Evolutionary conservation across 2,113 vertebrate species (phyloP).

Genomic region (Colistium nudipinnis): DNA sequence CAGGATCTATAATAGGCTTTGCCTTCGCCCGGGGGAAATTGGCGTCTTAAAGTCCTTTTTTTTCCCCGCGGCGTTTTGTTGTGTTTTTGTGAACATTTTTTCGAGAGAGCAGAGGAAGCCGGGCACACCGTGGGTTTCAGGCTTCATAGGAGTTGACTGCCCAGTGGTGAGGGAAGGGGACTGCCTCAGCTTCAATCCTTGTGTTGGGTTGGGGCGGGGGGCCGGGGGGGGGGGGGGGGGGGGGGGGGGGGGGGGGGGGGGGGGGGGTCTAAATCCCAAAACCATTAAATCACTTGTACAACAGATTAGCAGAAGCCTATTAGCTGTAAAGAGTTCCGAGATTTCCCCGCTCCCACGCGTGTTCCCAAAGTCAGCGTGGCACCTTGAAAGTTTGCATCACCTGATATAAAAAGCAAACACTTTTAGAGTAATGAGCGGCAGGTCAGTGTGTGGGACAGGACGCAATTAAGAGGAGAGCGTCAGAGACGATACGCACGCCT

Average conservation of each 20-base stretch:
- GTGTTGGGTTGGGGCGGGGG: neutral
- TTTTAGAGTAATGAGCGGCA: slow-evolving; percentile 17
- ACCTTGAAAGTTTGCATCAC: slow-evolving; percentile 29
- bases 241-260: neutral
- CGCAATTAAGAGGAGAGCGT: slow-evolving; percentile 47
- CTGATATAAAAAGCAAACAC: slow-evolving; percentile 28
- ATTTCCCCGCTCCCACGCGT: slow-evolving; percentile 42
- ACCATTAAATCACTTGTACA: slow-evolving; percentile 58
- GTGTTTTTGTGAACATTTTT: slow-evolving; percentile 47
- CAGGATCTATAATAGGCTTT: slow-evolving; percentile 65
- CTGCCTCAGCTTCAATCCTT: slow-evolving; percentile 31
- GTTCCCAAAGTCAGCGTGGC: slow-evolving; percentile 33
- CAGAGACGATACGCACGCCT: slow-evolving; percentile 21
- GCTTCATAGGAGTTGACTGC: slow-evolving; percentile 49
- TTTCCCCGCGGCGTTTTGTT: too few species aligned
- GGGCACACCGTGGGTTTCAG: slow-evolving; percentile 4
- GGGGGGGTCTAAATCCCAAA: slow-evolving; percentile 53
- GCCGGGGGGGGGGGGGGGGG: slow-evolving; percentile 36
- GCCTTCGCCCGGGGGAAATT: slow-evolving; percentile 53
- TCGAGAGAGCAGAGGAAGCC: neutral
- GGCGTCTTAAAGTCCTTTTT: slow-evolving; percentile 59
- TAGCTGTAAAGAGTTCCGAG: slow-evolving; percentile 48
- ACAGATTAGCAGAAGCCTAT: slow-evolving; percentile 59
- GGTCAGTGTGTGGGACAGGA: slow-evolving; percentile 40
- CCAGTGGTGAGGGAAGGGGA: slow-evolving; percentile 38